Evolutionary conservation across 2,797 vertebrate species (phyloP), one percentile per base, ranked within the genome.

Genomic region (Sebastes trivittatus): DNA sequence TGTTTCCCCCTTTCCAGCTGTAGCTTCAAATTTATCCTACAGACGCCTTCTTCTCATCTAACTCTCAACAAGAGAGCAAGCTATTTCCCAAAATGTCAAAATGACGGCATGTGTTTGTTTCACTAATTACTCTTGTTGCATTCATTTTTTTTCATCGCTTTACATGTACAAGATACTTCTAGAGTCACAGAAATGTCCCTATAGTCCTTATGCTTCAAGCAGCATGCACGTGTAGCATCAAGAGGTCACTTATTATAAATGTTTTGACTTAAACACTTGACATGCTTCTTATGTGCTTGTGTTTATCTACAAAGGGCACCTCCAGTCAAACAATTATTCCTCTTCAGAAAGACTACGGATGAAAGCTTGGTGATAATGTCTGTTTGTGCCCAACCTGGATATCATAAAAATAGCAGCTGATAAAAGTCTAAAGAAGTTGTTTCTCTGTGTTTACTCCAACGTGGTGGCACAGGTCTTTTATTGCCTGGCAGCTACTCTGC

Each of bases 361-460:
- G 42, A 64, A 56, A 52, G 23, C 60, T 27, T 13, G 6, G 32
- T 29, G 36, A 20, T 49, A 49, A 36, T 59, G 22, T 25, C 13
- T 58, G 4, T 49, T 65, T 69, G 52, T 58, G 34, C 16, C 5
- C 3, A 36, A 64, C 29, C 34, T 78, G 38, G 18, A 55, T 20
- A n/a, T 65, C 20, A 23, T 58, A 77, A 74, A 69, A 78, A 75
- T 13, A 67, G 68, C 36, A 60, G 56, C 59, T 72, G 30, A 49
- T 49, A 23, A 63, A 64, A 49, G 36, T 52, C 14, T 30, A 36
- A 52, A 38, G 68, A 23, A 30, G 20, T 11, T 63, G 11, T 38
- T 27, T 52, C 32, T 60, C 23, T 66, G 59, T 68, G 72, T 73
- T 60, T 6, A 55, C 23, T 58, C 34, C 59, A 55, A 46, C 25